These are phyloP conservation scores for Diceros bicornis DNA, from an alignment of 2,797 vertebrate species.

Conservation along the genomic window DNA sequence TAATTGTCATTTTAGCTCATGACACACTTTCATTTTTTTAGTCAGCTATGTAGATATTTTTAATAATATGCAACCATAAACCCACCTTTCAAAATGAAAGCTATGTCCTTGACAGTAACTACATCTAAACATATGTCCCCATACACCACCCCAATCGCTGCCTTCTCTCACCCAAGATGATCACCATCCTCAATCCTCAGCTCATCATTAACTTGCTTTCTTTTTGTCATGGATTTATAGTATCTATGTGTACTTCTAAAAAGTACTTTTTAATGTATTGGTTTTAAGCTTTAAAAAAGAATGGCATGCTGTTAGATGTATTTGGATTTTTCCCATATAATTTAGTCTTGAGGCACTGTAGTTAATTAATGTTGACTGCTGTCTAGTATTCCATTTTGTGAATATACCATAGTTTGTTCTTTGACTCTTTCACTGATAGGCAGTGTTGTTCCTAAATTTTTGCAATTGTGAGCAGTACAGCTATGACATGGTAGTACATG, in stretches of 20 bases:
- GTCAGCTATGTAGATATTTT: not conserved
- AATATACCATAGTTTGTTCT: fast-evolving
- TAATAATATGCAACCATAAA: not conserved
- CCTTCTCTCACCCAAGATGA: not conserved
- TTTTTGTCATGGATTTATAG: not conserved
- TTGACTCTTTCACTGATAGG: not conserved
- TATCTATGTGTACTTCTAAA: not conserved
- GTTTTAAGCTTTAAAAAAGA: not conserved
- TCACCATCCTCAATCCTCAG: fast-evolving
- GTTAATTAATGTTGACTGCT: not conserved
- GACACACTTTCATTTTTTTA: not conserved
- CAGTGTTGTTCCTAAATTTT: not conserved
- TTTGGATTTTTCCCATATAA: not conserved
- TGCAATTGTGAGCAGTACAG: not conserved
- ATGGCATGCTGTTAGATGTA: no score
- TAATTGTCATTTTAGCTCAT: not conserved
- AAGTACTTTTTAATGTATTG: not conserved
- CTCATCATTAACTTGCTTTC: not conserved
- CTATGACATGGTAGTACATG: fast-evolving
- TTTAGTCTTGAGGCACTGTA: fast-evolving
- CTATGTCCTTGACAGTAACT: not conserved
- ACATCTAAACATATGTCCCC: not conserved
- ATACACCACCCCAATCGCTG: fast-evolving
- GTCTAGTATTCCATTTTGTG: not conserved
- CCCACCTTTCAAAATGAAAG: not conserved